These are phyloP conservation scores for Andrena fulva DNA, from an alignment of 2,888 invertebrate genomes.

Conservation along the genomic window DNA sequence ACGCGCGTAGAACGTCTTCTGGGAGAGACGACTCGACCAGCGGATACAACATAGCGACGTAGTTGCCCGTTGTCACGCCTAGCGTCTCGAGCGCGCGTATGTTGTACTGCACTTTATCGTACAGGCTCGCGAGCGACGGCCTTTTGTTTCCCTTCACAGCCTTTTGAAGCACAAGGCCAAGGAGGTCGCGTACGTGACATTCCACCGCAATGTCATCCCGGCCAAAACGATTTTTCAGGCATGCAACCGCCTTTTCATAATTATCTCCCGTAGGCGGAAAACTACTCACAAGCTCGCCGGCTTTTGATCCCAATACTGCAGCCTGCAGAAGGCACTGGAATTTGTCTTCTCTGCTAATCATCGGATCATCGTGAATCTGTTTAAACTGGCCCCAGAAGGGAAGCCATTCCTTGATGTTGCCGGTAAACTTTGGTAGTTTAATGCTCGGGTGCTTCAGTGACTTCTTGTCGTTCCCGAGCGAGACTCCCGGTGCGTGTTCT, in stretches of 20 bases:
- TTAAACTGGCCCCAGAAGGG: conserved; percentile 19
- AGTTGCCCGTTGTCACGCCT: conserved; percentile 28
- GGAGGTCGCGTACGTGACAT: conserved; percentile 26
- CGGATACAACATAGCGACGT: conserved; percentile 31
- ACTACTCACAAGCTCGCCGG: not conserved
- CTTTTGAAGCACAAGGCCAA: conserved; percentile 31
- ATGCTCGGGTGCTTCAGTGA: conserved; percentile 4
- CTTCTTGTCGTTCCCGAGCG: too few species aligned
- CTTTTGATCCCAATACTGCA: not conserved
- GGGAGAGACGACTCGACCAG: conserved; percentile 35
- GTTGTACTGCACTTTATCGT: conserved; percentile 14
- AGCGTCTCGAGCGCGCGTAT: conserved; percentile 30
- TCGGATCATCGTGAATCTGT: conserved; percentile 6
- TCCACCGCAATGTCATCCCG: conserved; percentile 28
- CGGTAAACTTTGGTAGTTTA: conserved; percentile 3
- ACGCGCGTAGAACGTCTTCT: conserved; percentile 24
- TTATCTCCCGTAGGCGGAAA: conserved; percentile 14
- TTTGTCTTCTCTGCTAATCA: conserved; percentile 15
- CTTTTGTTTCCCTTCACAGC: not conserved
- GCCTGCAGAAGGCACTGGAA: conserved; percentile 23
- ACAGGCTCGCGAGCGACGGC: not conserved
- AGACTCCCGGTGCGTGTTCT: too few species aligned
- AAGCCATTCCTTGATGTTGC: not conserved
- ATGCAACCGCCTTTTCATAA: conserved; percentile 32
- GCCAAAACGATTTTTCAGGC: conserved; percentile 34